Evolutionary conservation across 2,888 invertebrate species (phyloP).

Genomic region (Saturnia japonica): DNA sequence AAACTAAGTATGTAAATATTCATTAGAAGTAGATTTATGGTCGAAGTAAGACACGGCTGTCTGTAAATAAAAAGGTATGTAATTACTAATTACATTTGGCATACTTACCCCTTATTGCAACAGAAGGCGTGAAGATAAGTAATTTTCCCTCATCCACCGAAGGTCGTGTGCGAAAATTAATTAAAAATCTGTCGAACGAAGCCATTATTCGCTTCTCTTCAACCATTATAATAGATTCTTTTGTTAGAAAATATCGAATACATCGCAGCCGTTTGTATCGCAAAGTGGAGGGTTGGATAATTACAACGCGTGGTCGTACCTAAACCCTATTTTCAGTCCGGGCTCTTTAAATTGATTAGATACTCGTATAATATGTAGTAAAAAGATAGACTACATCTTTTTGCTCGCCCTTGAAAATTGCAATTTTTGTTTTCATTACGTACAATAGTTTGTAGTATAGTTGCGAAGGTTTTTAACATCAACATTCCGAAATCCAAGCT

Average conservation of each 20-base stretch:
- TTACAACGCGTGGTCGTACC: not conserved
- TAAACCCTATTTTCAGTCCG: constrained; percentile 8
- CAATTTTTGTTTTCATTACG: too few relatives aligned
- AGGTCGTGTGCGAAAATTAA: constrained; percentile 11
- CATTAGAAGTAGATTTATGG: too few relatives aligned
- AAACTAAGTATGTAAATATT: too few relatives aligned
- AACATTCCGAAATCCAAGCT: too few relatives aligned
- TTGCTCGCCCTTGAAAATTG: too few relatives aligned
- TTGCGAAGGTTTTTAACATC: too few relatives aligned
- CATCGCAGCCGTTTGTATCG: constrained; percentile 7
- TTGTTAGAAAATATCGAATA: constrained; percentile 11
- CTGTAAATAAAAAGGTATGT: too few relatives aligned
- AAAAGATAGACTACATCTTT: too few relatives aligned
- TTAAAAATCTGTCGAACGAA: constrained; percentile 11
- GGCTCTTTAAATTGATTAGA: constrained; percentile 1
- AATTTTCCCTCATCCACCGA: not conserved
- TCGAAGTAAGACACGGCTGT: too few relatives aligned
- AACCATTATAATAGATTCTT: constrained; percentile 12
- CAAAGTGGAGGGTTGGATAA: constrained; percentile 2
- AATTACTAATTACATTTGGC: not conserved
- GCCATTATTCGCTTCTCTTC: constrained; percentile 10
- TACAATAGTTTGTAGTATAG: not conserved
- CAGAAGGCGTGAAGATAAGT: not conserved
- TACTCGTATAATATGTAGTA: not conserved
- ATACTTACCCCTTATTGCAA: not conserved